Conservation (phyloP, 1,140 invertebrate genomes). For the Lepeophtheirus salmonis region DNA sequence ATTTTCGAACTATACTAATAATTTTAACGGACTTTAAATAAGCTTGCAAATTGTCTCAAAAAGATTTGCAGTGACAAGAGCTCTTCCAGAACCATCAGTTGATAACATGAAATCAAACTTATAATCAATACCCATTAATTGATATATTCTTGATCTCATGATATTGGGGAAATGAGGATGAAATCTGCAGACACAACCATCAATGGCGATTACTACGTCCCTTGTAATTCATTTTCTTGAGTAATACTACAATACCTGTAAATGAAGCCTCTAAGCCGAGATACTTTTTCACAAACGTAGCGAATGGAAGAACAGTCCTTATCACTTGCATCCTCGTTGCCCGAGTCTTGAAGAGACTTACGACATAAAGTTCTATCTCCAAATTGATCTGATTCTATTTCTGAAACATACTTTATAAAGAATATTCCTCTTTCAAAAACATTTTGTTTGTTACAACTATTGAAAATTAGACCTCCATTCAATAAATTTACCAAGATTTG, state of each 20-base stretch:
- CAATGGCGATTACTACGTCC: constrained; percentile 86
- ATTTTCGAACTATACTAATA: not conserved
- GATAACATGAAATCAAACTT: constrained; percentile 92
- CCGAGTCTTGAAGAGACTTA: constrained; percentile 65
- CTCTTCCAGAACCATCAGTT: constrained; percentile 92
- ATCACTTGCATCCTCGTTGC: constrained; percentile 50
- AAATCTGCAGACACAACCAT: constrained; percentile 93
- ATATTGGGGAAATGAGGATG: constrained; percentile 93
- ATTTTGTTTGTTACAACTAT: constrained; percentile 41
- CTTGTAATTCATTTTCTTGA: constrained; percentile 60
- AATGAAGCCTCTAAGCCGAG: constrained; percentile 77
- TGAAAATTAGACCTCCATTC: constrained; percentile 52
- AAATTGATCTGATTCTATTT: constrained; percentile 59
- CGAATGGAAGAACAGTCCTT: constrained; percentile 71
- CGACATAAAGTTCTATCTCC: constrained; percentile 61
- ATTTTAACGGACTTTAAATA: not conserved
- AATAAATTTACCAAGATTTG: constrained; percentile 51
- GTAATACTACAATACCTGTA: constrained; percentile 56
- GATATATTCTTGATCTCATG: constrained; percentile 74
- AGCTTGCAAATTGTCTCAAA: no score
- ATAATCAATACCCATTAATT: constrained; percentile 29
- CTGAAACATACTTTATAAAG: constrained; percentile 90
- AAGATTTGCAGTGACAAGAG: constrained; percentile 75
- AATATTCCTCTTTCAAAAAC: constrained; percentile 56
- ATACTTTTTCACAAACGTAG: constrained; percentile 78